A percentile compares a stretch with the other conserved stretches of the same genome.
These are phyloP conservation scores for Athalia cordata DNA, from an alignment of 2,888 invertebrate species.

Conservation along the genomic window DNA sequence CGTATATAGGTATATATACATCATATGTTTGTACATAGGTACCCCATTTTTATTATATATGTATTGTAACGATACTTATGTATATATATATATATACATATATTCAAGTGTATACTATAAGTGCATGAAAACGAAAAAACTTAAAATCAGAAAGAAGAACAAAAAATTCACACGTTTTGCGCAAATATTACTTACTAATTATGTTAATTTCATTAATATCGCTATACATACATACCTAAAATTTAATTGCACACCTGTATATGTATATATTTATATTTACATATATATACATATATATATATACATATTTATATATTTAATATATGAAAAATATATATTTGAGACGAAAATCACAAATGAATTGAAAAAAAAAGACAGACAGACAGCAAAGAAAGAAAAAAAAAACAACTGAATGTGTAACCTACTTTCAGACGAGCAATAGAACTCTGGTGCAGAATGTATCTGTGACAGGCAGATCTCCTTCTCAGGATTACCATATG, in stretches of 20 bases:
- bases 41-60: constrained; percentile 12
- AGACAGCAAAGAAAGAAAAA: constrained; percentile 31
- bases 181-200: too few relatives aligned
- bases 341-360: constrained; percentile 47
- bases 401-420: constrained; percentile 72
- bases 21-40: background rate
- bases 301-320: constrained; percentile 16
- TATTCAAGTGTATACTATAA: too few relatives aligned
- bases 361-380: constrained; percentile 44
- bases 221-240: too few relatives aligned
- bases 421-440: constrained; percentile 75
- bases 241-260: too few relatives aligned
- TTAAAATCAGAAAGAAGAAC: too few relatives aligned
- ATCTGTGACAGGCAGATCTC: constrained; percentile 74
- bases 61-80: too few relatives aligned
- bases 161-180: too few relatives aligned
- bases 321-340: constrained; percentile 31
- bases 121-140: too few relatives aligned
- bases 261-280: too few relatives aligned
- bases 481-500: constrained; percentile 74
- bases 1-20: background rate
- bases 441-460: constrained; percentile 74
- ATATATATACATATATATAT: constrained; percentile 17
- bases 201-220: too few relatives aligned
- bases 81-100: too few relatives aligned